Conservation (phyloP, 1,140 invertebrate species). For the Apis dorsata region DNA sequence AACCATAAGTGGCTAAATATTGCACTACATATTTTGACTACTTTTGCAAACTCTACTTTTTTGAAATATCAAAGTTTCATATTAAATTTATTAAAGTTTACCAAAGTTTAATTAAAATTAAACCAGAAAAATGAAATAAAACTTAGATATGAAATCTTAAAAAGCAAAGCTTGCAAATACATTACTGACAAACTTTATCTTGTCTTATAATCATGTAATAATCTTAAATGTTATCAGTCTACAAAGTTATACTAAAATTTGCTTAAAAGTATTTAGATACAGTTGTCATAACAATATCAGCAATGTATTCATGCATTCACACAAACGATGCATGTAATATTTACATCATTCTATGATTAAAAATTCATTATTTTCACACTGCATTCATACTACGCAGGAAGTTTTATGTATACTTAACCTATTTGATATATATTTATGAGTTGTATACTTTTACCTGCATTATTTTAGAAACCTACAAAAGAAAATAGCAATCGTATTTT, state of each 20-base stretch:
- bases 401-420: slow-evolving; percentile 42
- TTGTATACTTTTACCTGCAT: slow-evolving; percentile 34
- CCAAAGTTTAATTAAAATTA: not conserved
- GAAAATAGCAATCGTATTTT: slow-evolving; percentile 22
- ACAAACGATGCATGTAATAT: slow-evolving; percentile 69
- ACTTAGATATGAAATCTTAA: slow-evolving; percentile 28
- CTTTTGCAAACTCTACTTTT: slow-evolving; percentile 68
- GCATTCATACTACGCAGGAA: slow-evolving; percentile 65
- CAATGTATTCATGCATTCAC: slow-evolving; percentile 69
- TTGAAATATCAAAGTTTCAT: slow-evolving; percentile 45
- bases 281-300: slow-evolving; percentile 67
- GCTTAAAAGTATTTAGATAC: slow-evolving; percentile 62
- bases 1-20: slow-evolving; percentile 67
- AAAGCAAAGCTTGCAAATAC: slow-evolving; percentile 68
- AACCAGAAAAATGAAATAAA: not conserved
- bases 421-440: slow-evolving; percentile 56
- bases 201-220: slow-evolving; percentile 67
- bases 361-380: slow-evolving; percentile 62
- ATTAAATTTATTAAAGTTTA: not conserved
- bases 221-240: slow-evolving; percentile 78
- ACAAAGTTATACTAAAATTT: slow-evolving; percentile 75
- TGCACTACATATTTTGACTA: slow-evolving; percentile 75
- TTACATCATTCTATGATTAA: slow-evolving; percentile 68
- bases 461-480: slow-evolving; percentile 50
- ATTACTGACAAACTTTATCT: slow-evolving; percentile 59